Evolutionary conservation across 2,888 invertebrate genomes (phyloP).

Genomic region (Amphipyra tragopoginis): DNA sequence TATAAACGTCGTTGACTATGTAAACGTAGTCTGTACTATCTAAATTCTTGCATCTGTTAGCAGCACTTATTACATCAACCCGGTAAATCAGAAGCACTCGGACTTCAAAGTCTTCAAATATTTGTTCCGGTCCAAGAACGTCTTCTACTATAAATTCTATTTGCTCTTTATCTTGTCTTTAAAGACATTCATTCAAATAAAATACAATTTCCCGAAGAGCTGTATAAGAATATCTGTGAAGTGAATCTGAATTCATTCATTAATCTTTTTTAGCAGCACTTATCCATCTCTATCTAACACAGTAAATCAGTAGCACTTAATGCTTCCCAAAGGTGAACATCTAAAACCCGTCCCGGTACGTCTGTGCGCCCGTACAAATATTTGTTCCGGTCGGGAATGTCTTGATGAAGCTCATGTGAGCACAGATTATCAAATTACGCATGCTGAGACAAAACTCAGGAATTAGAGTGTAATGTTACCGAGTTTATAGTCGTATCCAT

Average conservation of each 20-base stretch:
- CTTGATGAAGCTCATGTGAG: constrained; percentile 44
- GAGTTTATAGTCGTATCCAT: background rate
- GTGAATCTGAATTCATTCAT: too few relatives aligned
- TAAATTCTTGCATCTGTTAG: constrained; percentile 3
- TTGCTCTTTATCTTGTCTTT: too few relatives aligned
- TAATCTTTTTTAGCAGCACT: too few relatives aligned
- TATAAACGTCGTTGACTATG: too few relatives aligned
- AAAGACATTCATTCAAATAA: too few relatives aligned
- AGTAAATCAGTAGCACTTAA: constrained; percentile 17
- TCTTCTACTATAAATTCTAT: too few relatives aligned
- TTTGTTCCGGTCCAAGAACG: background rate
- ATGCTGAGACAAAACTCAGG: constrained; percentile 18
- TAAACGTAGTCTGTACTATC: too few relatives aligned
- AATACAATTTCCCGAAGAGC: too few relatives aligned
- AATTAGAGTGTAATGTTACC: constrained; percentile 29
- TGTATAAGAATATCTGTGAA: too few relatives aligned
- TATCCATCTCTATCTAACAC: background rate
- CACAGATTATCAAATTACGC: constrained; percentile 51
- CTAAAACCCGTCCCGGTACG: constrained; percentile 36
- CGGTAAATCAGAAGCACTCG: too few relatives aligned
- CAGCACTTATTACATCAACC: constrained; percentile 2
- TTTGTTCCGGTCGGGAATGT: constrained; percentile 54
- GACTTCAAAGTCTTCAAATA: background rate
- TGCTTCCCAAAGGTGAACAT: constrained; percentile 22
- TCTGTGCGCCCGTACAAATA: constrained; percentile 42